Evolutionary conservation across 1,140 invertebrate genomes (phyloP), one percentile per base, ranked within the genome.

Genomic region (Pseudomyrmex flavicornis): DNA sequence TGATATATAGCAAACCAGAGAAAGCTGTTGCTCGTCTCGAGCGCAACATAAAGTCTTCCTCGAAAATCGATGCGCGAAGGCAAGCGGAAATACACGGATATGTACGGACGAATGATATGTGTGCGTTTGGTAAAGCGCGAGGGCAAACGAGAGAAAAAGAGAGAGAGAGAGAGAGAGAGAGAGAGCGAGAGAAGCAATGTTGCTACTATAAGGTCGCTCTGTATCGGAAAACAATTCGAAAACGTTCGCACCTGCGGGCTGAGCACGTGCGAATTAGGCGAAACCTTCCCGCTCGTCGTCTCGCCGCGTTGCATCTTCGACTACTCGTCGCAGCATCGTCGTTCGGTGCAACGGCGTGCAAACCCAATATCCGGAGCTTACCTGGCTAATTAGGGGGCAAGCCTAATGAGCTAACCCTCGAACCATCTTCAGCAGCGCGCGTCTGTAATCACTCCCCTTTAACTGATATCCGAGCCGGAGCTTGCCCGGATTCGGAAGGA

Each of bases 151-250:
- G 62, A 77, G 62, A 44, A 46, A 66, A 26, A 48, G 35, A 35
- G 48, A 44, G 62, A 48, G 69, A 46, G 68, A 48, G 35, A 35
- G 48, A 44, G 62, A 48, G 69, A 46, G 68, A 74, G 70, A 65
- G 59, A 77, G 17, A 77, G 62, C 44, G 46, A 66, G 59, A 48
- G 61, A 77, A 52, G 52, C 54, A 66, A 48, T 48, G 52, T 66
- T 62, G 62, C 35, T 35, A 63, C 59, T 76, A 76, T 35, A 35
- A 56, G 50, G 70, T 52, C 17, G 63, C 68, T 73, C 75, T 87
- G 85, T 90, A 91, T 91, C 75, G 91, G 90, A 91, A 91, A 91
- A 91, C 91, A 90, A 91, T 91, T 88, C 83, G 82, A 89, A 26
- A 26, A 87, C 73, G 73, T 85, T 90, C 72, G 74, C 86, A 88